phyloP scores from a whole-genome alignment of 2,797 vertebrate species.

The Cuculus canorus region DNA sequence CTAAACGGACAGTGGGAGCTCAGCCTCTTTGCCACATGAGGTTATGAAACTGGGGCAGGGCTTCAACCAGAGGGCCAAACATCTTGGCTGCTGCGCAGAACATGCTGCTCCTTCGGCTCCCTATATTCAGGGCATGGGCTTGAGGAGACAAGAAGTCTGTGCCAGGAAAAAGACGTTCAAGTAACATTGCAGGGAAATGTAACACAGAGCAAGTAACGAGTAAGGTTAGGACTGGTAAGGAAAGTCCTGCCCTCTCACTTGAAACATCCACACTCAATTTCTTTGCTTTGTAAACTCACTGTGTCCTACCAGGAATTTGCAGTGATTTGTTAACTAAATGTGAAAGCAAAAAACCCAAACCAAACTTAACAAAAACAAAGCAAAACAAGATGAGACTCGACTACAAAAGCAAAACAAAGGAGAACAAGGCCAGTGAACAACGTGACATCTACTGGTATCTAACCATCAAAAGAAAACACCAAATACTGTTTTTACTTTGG shows the following conservation, averaged over 20 bases:
- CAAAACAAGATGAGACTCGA: neutral
- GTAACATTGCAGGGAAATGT: neutral
- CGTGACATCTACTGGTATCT: neutral
- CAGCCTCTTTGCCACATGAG: neutral
- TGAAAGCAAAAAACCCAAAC: neutral
- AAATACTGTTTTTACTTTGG: neutral
- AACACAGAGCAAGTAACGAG: neutral
- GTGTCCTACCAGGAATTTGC: neutral
- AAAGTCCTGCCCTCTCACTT: neutral
- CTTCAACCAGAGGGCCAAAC: neutral
- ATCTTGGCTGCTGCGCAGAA: neutral
- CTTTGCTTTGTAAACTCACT: neutral
- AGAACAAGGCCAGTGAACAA: neutral
- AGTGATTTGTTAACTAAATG: neutral
- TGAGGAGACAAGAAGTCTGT: neutral
- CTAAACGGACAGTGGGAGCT: neutral
- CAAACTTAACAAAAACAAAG: neutral
- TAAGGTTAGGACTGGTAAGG: neutral
- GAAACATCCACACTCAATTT: neutral
- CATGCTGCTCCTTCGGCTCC: neutral
- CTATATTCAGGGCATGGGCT: neutral
- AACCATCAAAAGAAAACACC: neutral
- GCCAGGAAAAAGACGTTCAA: neutral
- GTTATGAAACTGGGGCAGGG: neutral
- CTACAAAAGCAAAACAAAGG: neutral